phyloP scores from a whole-genome alignment of 2,797 vertebrate species.

The Coregonus ussuriensis region DNA sequence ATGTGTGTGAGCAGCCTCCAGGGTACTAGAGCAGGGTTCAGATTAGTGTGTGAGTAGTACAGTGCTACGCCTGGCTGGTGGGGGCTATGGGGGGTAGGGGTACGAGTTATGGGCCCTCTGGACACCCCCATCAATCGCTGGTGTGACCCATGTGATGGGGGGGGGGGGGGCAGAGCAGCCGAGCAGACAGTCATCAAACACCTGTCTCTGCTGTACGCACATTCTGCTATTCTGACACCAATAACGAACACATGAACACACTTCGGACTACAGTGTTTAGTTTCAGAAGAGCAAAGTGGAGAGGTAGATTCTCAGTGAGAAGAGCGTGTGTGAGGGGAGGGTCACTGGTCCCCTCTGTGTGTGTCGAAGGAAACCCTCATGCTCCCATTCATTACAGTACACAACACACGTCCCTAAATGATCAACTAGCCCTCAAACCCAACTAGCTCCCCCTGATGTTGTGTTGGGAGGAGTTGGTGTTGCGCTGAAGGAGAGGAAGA shows the following conservation, averaged over 20 bases:
- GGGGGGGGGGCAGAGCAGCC: constrained; percentile 60
- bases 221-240: constrained; percentile 1
- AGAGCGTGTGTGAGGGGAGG: constrained; percentile 38
- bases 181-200: constrained; percentile 15
- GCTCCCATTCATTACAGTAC: constrained; percentile 11
- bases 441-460: constrained; percentile 52
- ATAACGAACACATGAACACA: constrained; percentile 11
- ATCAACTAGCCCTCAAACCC: constrained; percentile 24
- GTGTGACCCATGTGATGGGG: constrained; percentile 8
- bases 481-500: neutral
- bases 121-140: constrained; percentile 4
- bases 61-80: constrained; percentile 8
- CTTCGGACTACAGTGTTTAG: constrained; percentile 65
- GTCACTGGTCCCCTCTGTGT: constrained; percentile 17
- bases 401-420: constrained; percentile 10
- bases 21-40: constrained; percentile 55
- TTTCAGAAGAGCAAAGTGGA: constrained; percentile 56
- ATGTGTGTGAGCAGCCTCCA: constrained; percentile 54
- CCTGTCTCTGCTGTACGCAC: constrained; percentile 22
- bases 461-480: constrained; percentile 17
- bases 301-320: constrained; percentile 77
- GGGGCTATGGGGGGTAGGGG: neutral
- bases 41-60: constrained; percentile 17
- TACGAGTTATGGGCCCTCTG: neutral
- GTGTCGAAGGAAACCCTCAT: constrained; percentile 10